phyloP scores from a whole-genome alignment of 2,888 invertebrate species.

The Loripinus fragilis region DNA sequence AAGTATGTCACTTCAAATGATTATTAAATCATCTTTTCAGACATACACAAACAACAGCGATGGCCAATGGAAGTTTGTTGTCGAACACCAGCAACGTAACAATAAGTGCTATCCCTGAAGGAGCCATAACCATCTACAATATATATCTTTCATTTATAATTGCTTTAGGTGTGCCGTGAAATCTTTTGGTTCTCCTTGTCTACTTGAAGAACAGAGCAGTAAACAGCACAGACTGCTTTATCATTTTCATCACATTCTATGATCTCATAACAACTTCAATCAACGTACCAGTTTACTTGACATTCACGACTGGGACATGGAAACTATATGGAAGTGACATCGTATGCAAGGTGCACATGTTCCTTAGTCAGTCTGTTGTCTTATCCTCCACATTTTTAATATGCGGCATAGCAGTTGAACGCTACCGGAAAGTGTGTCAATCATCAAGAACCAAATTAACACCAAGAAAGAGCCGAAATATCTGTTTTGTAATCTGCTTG shows the following conservation, averaged over 20 bases:
- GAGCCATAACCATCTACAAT: slow-evolving; percentile 31
- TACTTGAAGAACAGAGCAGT: slow-evolving; percentile 30
- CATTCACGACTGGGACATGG: slow-evolving; percentile 45
- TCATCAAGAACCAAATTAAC: slow-evolving; percentile 3
- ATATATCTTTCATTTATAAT: slow-evolving; percentile 34
- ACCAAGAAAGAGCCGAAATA: slow-evolving; percentile 18
- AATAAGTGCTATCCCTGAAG: background rate
- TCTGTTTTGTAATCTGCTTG: slow-evolving; percentile 26
- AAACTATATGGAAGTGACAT: slow-evolving; percentile 35
- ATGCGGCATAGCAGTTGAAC: slow-evolving; percentile 44
- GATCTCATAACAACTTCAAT: slow-evolving; percentile 44
- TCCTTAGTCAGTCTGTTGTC: slow-evolving; percentile 43
- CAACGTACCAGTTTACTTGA: slow-evolving; percentile 53
- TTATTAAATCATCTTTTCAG: too few species aligned
- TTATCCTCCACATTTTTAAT: slow-evolving; percentile 47
- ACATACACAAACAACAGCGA: background rate
- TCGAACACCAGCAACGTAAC: background rate
- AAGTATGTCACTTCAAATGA: too few species aligned
- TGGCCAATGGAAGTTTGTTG: background rate
- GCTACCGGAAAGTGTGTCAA: slow-evolving; percentile 46
- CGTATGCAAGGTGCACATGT: slow-evolving; percentile 51
- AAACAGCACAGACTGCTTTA: slow-evolving; percentile 54
- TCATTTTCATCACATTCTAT: slow-evolving; percentile 41
- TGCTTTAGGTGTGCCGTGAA: slow-evolving; percentile 35
- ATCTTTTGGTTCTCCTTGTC: slow-evolving; percentile 43